Conservation (phyloP, 2,113 vertebrate species). For the Sapajus apella region DNA sequence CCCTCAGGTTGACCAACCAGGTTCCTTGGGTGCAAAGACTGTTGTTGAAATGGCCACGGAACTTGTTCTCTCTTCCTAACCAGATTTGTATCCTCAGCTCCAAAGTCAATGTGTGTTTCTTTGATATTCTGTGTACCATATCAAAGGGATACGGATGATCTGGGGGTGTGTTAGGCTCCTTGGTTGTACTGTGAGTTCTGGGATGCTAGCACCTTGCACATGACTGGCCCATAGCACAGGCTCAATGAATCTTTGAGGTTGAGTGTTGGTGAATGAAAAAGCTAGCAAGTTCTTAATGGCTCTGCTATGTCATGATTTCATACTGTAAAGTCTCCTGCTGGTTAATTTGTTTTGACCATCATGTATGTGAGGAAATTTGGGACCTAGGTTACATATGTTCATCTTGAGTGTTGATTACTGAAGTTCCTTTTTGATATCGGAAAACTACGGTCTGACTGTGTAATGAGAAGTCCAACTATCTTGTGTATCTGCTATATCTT, state of each 20-base stretch:
- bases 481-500: neutral
- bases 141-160: neutral
- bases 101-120: neutral
- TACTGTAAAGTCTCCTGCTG: neutral
- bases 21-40: constrained; percentile 1
- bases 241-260: neutral
- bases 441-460: neutral
- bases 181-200: neutral
- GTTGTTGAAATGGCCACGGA: neutral
- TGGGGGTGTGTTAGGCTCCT: neutral
- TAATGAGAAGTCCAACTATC: neutral
- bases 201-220: neutral
- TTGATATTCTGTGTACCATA: neutral
- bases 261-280: neutral
- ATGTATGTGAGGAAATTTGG: neutral
- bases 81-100: neutral
- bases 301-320: neutral
- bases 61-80: neutral
- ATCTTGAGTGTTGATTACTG: neutral
- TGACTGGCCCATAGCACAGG: neutral
- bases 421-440: neutral
- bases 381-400: neutral
- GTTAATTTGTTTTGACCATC: neutral
- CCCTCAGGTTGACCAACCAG: constrained; percentile 40
- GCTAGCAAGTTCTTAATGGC: neutral